phyloP scores from a whole-genome alignment of 2,113 vertebrate species.

The Oceanites oceanicus region DNA sequence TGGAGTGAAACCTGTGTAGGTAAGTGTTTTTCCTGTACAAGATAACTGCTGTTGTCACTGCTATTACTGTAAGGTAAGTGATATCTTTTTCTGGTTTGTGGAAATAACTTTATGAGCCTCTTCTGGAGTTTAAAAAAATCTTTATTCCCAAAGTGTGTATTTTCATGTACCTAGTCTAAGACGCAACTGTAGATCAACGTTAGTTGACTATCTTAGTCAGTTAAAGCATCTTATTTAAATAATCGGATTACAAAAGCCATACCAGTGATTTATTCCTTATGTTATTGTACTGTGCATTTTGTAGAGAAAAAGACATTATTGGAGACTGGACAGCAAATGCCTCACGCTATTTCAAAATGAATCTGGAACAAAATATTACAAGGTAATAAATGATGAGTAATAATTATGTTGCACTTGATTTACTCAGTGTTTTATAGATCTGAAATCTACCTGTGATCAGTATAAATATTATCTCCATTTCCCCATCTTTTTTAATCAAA shows the following conservation, averaged over 20 bases:
- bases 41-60: not conserved
- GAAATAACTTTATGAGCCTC: not conserved
- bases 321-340: slow-evolving; percentile 97
- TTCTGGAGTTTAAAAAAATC: not conserved
- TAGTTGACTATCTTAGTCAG: not conserved
- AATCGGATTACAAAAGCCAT: not conserved
- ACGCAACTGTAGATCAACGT: not conserved
- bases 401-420: not conserved
- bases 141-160: not conserved
- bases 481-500: not conserved
- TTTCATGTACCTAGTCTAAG: not conserved
- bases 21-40: not conserved
- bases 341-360: slow-evolving; percentile 96
- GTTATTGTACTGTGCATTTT: slow-evolving; percentile 45
- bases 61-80: not conserved
- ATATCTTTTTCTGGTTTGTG: not conserved
- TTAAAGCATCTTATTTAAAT: not conserved
- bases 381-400: slow-evolving; percentile 73
- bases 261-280: not conserved
- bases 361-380: slow-evolving; percentile 96
- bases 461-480: not conserved
- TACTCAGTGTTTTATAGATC: not conserved
- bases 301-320: slow-evolving; percentile 97
- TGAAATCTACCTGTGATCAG: not conserved
- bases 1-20: not conserved